A percentile compares a stretch with the other conserved stretches of the same genome.
These are phyloP conservation scores for Epicampocera succincta DNA, from an alignment of 2,888 invertebrate species.

Conservation along the genomic window DNA sequence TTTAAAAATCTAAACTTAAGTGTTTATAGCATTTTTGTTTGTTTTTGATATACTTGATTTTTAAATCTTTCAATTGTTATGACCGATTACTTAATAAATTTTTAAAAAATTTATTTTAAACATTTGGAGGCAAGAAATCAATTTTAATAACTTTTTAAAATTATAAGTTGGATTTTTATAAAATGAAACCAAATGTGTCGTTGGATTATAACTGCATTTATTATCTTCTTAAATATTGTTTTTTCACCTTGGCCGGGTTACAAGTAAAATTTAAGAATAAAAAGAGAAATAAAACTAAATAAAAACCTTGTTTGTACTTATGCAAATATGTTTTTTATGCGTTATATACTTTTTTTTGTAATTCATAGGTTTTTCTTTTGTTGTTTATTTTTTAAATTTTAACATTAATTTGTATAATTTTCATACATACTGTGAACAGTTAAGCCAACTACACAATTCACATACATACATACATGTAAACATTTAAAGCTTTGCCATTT, in stretches of 20 bases:
- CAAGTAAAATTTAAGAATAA: too few relatives aligned
- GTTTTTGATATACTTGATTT: not conserved
- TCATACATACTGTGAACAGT: constrained; percentile 58
- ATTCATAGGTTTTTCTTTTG: not conserved
- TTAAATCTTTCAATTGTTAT: not conserved
- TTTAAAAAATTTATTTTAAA: not conserved
- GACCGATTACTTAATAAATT: constrained; percentile 1
- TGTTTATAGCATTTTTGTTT: constrained; percentile 17
- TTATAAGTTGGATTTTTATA: not conserved
- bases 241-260: not conserved
- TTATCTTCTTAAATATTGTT: constrained; percentile 4
- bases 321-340: too few relatives aligned
- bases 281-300: too few relatives aligned
- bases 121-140: not conserved
- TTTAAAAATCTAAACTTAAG: constrained; percentile 11
- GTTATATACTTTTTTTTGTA: not conserved
- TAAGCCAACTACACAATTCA: constrained; percentile 67
- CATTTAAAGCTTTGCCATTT: constrained; percentile 69
- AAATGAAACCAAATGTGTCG: constrained; percentile 58
- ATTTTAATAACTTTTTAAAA: too few relatives aligned
- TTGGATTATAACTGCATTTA: constrained; percentile 39
- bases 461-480: constrained; percentile 65
- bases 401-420: constrained; percentile 31
- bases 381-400: constrained; percentile 14
- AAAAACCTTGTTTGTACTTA: too few relatives aligned